Conservation (phyloP, 2,888 invertebrate species). For the Cephus spinipes region DNA sequence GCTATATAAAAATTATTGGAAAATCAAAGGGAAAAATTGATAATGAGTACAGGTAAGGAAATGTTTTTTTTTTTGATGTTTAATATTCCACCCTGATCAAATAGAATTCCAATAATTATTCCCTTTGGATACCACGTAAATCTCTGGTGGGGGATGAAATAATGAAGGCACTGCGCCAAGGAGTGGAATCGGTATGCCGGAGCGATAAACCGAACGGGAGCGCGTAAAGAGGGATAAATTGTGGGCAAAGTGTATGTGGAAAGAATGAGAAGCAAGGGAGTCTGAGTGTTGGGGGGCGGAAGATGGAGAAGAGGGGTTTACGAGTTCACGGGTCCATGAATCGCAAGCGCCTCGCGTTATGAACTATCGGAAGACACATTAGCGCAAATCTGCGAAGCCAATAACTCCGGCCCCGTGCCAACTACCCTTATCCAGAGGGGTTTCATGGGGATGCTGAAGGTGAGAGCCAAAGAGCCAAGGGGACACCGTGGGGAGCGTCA, state of each 20-base stretch:
- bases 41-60: not conserved
- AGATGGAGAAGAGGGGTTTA: conserved; percentile 31
- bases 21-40: too few species aligned
- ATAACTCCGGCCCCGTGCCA: conserved; percentile 54
- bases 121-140: too few species aligned
- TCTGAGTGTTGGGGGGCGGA: not conserved
- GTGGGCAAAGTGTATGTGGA: too few species aligned
- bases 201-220: too few species aligned
- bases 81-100: conserved; percentile 1
- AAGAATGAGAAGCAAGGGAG: too few species aligned
- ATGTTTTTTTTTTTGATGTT: not conserved
- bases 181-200: too few species aligned
- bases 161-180: too few species aligned
- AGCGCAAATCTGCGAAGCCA: conserved; percentile 61
- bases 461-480: conserved; percentile 8
- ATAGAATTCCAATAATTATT: too few species aligned
- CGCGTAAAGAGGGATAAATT: too few species aligned
- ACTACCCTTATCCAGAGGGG: conserved; percentile 9
- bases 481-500: conserved; percentile 37
- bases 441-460: not conserved
- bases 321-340: conserved; percentile 50
- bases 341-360: conserved; percentile 44
- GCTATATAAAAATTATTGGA: too few species aligned
- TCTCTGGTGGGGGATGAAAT: too few species aligned
- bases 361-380: conserved; percentile 63